Evolutionary conservation across 1,140 invertebrate genomes (phyloP), one percentile per base, ranked within the genome.

Genomic region (Cryptotermes secundus): DNA sequence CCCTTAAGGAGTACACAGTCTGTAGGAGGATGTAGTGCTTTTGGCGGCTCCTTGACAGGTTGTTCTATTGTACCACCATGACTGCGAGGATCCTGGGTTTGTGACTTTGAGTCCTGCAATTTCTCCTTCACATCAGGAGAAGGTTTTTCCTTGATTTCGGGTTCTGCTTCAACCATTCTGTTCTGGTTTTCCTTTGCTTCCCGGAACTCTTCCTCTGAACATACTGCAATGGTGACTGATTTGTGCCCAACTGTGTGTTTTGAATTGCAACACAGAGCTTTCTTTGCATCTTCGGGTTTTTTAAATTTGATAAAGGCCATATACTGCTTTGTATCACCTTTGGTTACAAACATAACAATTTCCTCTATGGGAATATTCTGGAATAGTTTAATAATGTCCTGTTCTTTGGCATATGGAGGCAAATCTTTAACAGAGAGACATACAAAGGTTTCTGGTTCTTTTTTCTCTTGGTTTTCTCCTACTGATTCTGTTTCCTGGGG

Each of bases 351-450:
- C n/a, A 97, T 93, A 35, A 95, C 93, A 2, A 95, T 89, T 83
- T 92, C 90, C 31, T 90, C 88, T 14, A 96, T 90, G 6, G 94
- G 93, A 88, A 93, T 94, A 0, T 94, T 93, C 10, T 92, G 93
- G 87, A 96, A 96, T 82, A 95, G 91, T 86, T 95, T 94, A 34
- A 94, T 92, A 14, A 97, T 93, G 86, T 96, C 95, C 85, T 94
- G 92, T 87, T 96, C 94, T 87, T 94, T 95, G 59, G 93, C 93
- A 86, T 93, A 93, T n/a, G 92, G 92, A 0, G 96, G 95, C 31
- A 96, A 86, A 79, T 96, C 94, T 82, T 93, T 91, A 0, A 96
- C 86, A 84, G 93, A 91, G 0, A 96, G 88, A 16, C 94, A 93
- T 14, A 89, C 90, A n/a, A 91, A 93, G 1, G 24, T 49, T 26